These are phyloP conservation scores for Ochotona princeps DNA, from an alignment of 2,113 vertebrate species.

Conservation along the genomic window DNA sequence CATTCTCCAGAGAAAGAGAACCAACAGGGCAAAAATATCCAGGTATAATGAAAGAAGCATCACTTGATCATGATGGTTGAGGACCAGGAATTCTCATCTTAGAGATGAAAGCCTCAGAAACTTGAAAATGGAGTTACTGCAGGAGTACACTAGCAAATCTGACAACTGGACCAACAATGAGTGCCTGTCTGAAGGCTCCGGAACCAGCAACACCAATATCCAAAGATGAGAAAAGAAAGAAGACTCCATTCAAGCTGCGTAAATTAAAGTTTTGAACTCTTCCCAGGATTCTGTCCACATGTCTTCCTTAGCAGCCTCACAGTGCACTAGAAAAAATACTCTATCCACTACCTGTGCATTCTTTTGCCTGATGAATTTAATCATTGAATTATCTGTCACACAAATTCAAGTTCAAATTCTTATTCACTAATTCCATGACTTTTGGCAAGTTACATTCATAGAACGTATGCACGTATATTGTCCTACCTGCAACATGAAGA, in stretches of 20 bases:
- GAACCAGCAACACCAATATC: neutral
- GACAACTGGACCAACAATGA: neutral
- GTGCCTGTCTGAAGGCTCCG: too few relatives aligned
- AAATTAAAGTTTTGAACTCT: neutral
- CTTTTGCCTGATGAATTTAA: neutral
- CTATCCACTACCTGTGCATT: neutral
- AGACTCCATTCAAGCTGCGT: neutral
- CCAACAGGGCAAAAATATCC: neutral
- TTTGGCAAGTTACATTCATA: neutral
- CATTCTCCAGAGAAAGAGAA: neutral
- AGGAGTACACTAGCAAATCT: neutral
- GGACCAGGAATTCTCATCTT: accelerated
- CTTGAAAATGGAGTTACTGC: neutral
- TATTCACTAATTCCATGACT: neutral
- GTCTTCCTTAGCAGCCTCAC: neutral
- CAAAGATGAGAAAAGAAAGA: too few relatives aligned
- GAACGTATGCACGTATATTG: too few relatives aligned
- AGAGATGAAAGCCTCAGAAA: neutral
- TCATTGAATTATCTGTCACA: neutral
- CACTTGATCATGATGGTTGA: neutral
- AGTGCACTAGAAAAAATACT: neutral
- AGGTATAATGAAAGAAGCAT: too few relatives aligned
- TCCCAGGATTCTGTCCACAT: neutral
- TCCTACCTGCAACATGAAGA: neutral
- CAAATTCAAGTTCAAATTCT: neutral